Base-by-base conservation (phyloP, 2,888 invertebrate genomes). In the Artemia sp. region DNA sequence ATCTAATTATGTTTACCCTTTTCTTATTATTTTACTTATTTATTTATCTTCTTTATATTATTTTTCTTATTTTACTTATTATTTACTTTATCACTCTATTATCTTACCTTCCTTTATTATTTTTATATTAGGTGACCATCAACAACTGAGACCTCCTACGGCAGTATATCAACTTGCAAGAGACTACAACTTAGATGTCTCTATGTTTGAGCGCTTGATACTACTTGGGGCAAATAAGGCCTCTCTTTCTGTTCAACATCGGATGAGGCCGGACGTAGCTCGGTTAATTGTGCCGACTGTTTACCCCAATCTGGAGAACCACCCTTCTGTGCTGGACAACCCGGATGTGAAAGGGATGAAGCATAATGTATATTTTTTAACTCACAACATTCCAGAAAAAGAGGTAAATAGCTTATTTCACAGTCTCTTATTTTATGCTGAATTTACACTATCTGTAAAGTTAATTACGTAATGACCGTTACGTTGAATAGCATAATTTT, bases 131-230 rank as follows among this genome's bases (percentile, higher is more conserved):
- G 85, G 86, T 67, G 90, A 92, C 77, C 91, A 92, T 76, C 84
- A 87, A 76, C 92, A 92, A 76, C 80, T 92, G 0, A 81, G 85
- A 51, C 92, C 91, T 0, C 83, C 82, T 50, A 84, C 87, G 0
- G 84, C 86, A 0, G 86, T 86, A 71, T 87, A 85, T 77, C 81
- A 81, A 67, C 78, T 90, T 69, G 86, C 85, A 1, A 83, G 79
- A 74, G 77, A 84, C 53, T 87, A 83, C 76, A 83, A 86, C 58
- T 77, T 90, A 71, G 87, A 89, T 72, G 80, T 90, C 68, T 91
- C 91, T 0, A 80, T 92, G 9, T 92, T 92, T 78, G 91, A 92
- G 75, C 82, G 91, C 10, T 84, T 91, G 83, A 81, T 91, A 2
- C 81, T 82, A 1, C 86, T 87, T 74, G 82, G 84, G 0, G 75